A percentile compares a stretch with the other conserved stretches of the same genome.
These are phyloP conservation scores for Naja naja DNA, from an alignment of 2,113 vertebrate genomes.

Conservation along the genomic window DNA sequence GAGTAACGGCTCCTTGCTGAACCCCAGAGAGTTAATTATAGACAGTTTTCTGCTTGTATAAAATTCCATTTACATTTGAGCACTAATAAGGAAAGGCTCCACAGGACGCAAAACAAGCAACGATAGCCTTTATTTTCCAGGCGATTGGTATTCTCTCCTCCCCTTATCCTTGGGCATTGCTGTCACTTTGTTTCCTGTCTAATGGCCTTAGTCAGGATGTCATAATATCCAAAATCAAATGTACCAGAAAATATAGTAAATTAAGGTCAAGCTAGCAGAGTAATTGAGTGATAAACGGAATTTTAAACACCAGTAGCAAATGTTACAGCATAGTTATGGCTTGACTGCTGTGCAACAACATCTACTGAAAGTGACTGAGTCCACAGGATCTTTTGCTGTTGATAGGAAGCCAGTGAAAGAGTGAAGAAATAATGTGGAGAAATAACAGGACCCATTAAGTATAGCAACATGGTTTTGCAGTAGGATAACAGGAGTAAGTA, in stretches of 20 bases:
- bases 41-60: slow-evolving; percentile 29
- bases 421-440: slow-evolving; percentile 49
- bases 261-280: slow-evolving; percentile 52
- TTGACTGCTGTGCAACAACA: slow-evolving; percentile 59
- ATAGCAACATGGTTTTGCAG: slow-evolving; percentile 22
- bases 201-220: slow-evolving; percentile 55
- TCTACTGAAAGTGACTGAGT: slow-evolving; percentile 28
- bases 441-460: slow-evolving; percentile 32
- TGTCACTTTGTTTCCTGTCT: slow-evolving; percentile 57
- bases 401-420: not conserved
- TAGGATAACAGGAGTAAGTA: not conserved
- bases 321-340: slow-evolving; percentile 21
- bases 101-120: slow-evolving; percentile 26
- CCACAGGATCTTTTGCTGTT: slow-evolving; percentile 54
- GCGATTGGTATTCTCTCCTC: slow-evolving; percentile 49
- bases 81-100: slow-evolving; percentile 14
- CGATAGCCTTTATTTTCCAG: slow-evolving; percentile 61
- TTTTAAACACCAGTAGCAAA: slow-evolving; percentile 57
- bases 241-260: slow-evolving; percentile 69
- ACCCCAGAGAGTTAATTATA: slow-evolving; percentile 31
- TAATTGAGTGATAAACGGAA: slow-evolving; percentile 68
- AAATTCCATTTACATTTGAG: slow-evolving; percentile 14
- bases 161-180: slow-evolving; percentile 37
- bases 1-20: slow-evolving; percentile 21
- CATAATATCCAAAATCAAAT: slow-evolving; percentile 65